Evolutionary conservation across 2,113 vertebrate genomes (phyloP), one percentile per base, ranked within the genome.

Genomic region (Rhea pennata): DNA sequence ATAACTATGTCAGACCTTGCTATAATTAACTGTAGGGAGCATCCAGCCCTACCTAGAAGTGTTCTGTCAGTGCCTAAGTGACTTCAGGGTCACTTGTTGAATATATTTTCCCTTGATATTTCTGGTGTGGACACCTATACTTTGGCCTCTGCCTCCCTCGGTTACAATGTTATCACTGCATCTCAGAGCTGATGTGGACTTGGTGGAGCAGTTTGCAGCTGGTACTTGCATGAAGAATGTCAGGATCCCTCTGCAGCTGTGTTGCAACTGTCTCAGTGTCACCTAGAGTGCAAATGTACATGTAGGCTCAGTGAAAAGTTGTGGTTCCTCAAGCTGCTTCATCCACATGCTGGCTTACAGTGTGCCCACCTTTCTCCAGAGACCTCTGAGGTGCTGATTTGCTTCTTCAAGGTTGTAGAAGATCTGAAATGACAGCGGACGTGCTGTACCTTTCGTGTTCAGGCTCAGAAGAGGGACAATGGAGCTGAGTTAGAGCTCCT

Each of bases 211-310:
- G 26, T 27, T 27, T 66, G 50, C 40, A 58, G 48, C 50, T 40
- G 76, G 67, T 40, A 50, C 27, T 5, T 1, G 2, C 23, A 50
- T 61, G 74, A 31, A 5, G 42, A 36, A 21, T 56, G 36, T 46
- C 39, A 46, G 85, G 74, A 66, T 17, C 14, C 23, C 29, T 42
- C 42, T 50, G 23, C 42, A 33, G 67, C 42, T 7, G 46, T 21
- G 27, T 16, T 56, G 58, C 76, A 5, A 27, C 56, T 65, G 19
- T n/a, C 26, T 11, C 5, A 1, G 33, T 23, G n/a, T 14, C n/a
- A 3, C 26, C 11, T 0, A 3, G 15, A 15, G n/a, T 2, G 0
- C 14, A 20, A 9, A 3, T 0, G 6, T 29, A 9, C 12, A 1
- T 2, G 20, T 26, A 15, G 56, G 65, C 46, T 62, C 29, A 44